phyloP scores from a whole-genome alignment of 2,797 vertebrate genomes.

The Micropoecilia bifurca region DNA sequence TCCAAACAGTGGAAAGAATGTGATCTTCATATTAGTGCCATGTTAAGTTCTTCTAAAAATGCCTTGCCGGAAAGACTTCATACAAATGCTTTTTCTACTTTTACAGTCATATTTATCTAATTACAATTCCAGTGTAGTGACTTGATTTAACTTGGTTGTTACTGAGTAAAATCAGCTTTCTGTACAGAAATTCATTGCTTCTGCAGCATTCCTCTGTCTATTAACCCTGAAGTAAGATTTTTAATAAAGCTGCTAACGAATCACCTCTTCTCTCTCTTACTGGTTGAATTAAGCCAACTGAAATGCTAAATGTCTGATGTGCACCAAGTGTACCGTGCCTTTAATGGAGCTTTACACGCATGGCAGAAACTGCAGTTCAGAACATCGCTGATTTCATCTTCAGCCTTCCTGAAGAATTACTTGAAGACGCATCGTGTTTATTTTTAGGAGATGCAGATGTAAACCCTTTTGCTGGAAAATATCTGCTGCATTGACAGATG shows the following conservation, averaged over 20 bases:
- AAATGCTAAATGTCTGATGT: conserved; percentile 30
- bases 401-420: conserved; percentile 22
- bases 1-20: background rate
- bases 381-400: conserved; percentile 37
- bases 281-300: conserved; percentile 47
- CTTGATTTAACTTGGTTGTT: background rate
- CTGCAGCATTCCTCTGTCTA: conserved; percentile 16
- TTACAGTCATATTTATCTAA: background rate
- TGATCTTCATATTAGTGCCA: background rate
- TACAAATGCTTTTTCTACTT: background rate
- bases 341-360: conserved; percentile 44
- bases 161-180: conserved; percentile 14
- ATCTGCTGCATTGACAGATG: background rate
- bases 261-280: conserved; percentile 26
- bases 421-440: conserved; percentile 1
- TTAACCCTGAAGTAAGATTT: conserved; percentile 21
- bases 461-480: conserved; percentile 8
- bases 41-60: conserved; percentile 1
- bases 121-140: background rate
- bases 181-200: conserved; percentile 6
- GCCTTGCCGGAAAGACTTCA: background rate
- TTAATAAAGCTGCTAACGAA: conserved; percentile 40
- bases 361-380: conserved; percentile 34
- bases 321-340: conserved; percentile 38
- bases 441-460: conserved; percentile 15